Evolutionary conservation across 1,140 invertebrate species (phyloP).

Genomic region (Nilaparvata lugens): DNA sequence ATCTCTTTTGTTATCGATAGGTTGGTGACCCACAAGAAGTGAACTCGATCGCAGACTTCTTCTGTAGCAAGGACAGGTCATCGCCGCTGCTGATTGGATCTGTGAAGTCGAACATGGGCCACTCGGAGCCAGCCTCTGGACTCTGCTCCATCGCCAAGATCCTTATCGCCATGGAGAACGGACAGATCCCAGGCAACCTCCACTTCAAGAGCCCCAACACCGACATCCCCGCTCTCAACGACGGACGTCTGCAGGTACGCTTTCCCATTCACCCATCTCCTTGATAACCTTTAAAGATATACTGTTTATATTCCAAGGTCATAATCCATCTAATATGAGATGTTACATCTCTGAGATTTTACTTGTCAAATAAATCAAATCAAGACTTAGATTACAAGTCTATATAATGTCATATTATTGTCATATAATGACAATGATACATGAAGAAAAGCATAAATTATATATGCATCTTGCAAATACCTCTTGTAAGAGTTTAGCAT

Average conservation of each 20-base stretch:
- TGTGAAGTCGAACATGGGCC: conserved; percentile 97
- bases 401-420: too few relatives aligned
- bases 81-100: conserved; percentile 83
- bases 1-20: conserved; percentile 19
- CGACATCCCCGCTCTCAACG: conserved; percentile 76
- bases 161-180: conserved; percentile 82
- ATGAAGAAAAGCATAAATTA: too few relatives aligned
- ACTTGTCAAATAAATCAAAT: too few relatives aligned
- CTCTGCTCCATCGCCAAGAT: conserved; percentile 83
- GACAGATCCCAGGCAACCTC: conserved; percentile 80
- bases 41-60: conserved; percentile 84
- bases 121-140: conserved; percentile 89
- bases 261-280: too few relatives aligned
- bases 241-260: conserved; percentile 68
- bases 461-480: too few relatives aligned
- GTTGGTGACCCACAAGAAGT: conserved; percentile 93
- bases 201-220: conserved; percentile 80
- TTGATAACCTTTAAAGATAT: too few relatives aligned
- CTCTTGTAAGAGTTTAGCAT: too few relatives aligned
- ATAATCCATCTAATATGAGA: too few relatives aligned
- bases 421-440: too few relatives aligned
- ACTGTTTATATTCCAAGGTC: too few relatives aligned
- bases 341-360: too few relatives aligned
- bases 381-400: too few relatives aligned
- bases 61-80: conserved; percentile 69